Evolutionary conservation across 2,888 invertebrate species (phyloP).

Genomic region (Endomychus coccineus): DNA sequence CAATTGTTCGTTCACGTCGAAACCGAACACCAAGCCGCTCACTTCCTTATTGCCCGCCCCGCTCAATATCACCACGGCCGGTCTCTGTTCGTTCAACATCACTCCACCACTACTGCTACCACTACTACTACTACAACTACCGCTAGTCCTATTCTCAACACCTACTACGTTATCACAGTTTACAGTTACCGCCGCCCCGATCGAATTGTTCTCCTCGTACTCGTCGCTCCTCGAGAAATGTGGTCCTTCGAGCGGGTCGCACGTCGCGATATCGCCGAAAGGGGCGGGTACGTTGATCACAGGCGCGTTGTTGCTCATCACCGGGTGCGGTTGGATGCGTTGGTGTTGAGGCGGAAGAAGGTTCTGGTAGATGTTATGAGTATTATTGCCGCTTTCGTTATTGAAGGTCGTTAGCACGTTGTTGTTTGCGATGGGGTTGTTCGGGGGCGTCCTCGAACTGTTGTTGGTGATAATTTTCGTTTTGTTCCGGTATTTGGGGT

Average conservation of each 20-base stretch:
- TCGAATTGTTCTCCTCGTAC: not conserved
- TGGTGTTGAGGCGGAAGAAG: no score
- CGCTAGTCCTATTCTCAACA: conserved; percentile 2
- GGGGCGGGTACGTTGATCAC: not conserved
- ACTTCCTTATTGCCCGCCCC: conserved; percentile 51
- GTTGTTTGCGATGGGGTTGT: no score
- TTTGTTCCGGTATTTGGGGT: no score
- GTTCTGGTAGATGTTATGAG: no score
- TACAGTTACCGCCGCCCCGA: not conserved
- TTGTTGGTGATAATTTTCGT: no score
- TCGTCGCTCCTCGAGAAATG: conserved; percentile 10
- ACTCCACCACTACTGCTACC: conserved; percentile 14
- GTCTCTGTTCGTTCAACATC: conserved; percentile 48
- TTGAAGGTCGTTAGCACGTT: no score
- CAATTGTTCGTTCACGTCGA: conserved; percentile 69
- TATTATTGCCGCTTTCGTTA: no score
- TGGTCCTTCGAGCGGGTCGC: not conserved
- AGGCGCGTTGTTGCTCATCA: no score
- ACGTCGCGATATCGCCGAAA: not conserved
- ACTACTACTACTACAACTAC: conserved; percentile 2
- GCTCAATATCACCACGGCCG: conserved; percentile 68
- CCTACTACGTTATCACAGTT: not conserved
- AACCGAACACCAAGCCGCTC: conserved; percentile 71
- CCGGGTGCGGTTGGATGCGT: no score
- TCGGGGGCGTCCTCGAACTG: no score